phyloP scores from a whole-genome alignment of 1,140 invertebrate species.

The Melanaphis sacchari region DNA sequence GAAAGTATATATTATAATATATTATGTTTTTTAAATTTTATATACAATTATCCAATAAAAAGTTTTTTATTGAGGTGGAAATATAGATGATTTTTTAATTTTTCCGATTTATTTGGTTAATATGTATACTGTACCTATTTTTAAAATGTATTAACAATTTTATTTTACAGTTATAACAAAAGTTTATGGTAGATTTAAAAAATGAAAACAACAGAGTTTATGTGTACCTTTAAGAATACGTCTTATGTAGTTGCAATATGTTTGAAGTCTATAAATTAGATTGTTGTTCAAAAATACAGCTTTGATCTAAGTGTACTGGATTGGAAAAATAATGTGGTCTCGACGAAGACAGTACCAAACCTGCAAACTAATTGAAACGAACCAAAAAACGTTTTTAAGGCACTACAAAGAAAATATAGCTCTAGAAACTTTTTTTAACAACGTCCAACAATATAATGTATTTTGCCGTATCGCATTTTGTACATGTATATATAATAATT shows the following conservation, averaged over 20 bases:
- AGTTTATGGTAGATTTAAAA: background rate
- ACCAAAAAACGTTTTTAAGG: background rate
- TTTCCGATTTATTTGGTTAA: background rate
- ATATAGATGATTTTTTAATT: background rate
- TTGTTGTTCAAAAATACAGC: background rate
- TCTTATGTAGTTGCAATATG: background rate
- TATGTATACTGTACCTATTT: background rate
- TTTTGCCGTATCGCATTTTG: background rate
- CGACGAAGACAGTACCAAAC: background rate
- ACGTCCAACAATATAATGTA: background rate
- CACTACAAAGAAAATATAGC: background rate
- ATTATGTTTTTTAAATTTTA: background rate
- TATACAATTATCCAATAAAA: background rate
- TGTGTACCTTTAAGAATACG: background rate
- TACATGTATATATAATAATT: background rate
- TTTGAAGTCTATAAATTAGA: background rate
- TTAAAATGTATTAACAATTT: background rate
- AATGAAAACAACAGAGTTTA: background rate
- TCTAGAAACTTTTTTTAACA: background rate
- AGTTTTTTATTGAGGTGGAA: background rate
- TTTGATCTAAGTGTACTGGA: background rate
- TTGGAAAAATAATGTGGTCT: background rate
- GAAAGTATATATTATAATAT: background rate
- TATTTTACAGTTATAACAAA: background rate
- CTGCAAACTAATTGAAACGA: background rate